Conservation (phyloP, 2,888 invertebrate genomes). For the Ornithoptera priamus region DNA sequence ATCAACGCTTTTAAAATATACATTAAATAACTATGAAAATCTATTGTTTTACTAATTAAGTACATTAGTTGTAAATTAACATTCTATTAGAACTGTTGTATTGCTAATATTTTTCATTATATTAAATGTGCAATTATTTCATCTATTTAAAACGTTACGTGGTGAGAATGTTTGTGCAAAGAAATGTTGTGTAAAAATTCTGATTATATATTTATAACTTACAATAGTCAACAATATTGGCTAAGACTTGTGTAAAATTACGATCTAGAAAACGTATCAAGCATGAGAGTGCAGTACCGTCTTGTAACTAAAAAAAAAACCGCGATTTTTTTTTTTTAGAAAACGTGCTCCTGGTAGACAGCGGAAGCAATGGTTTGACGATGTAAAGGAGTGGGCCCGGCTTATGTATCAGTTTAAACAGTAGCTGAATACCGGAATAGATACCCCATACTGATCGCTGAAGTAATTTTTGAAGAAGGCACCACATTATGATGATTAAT, state of each 20-base stretch:
- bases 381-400: too few species aligned
- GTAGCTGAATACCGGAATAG: too few species aligned
- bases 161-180: constrained; percentile 45
- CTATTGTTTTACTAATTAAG: constrained; percentile 55
- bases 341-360: too few species aligned
- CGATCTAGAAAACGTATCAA: constrained; percentile 31
- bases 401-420: too few species aligned
- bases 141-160: constrained; percentile 38
- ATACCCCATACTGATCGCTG: too few species aligned
- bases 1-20: constrained; percentile 40
- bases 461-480: too few species aligned
- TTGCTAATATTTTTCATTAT: constrained; percentile 5
- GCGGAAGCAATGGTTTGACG: too few species aligned
- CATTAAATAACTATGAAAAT: constrained; percentile 59
- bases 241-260: constrained; percentile 51
- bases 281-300: not conserved
- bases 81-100: constrained; percentile 34
- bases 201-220: constrained; percentile 40
- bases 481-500: too few species aligned
- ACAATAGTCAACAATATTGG: constrained; percentile 53
- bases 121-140: constrained; percentile 31
- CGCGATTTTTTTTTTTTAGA: too few species aligned
- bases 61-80: constrained; percentile 55
- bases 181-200: constrained; percentile 39
- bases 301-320: too few species aligned